These are phyloP conservation scores for Syngnathus rostellatus DNA, from an alignment of 2,797 vertebrate species.

Conservation along the genomic window DNA sequence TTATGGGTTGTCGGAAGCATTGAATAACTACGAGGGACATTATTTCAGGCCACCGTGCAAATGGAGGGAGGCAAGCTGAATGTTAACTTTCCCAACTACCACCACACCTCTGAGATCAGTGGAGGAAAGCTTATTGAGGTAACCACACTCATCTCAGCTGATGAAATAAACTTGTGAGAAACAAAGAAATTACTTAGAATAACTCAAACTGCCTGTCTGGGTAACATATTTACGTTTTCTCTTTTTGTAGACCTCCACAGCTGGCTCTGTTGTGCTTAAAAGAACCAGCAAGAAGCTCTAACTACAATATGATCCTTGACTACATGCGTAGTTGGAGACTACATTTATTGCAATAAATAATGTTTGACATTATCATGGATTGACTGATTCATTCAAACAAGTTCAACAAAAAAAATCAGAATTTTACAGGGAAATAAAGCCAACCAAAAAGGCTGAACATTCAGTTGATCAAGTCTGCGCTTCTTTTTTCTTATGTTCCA, in stretches of 20 bases:
- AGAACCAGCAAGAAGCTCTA: constrained; percentile 72
- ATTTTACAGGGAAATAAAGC: no score
- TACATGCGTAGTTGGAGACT: constrained; percentile 23
- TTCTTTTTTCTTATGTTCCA: no score
- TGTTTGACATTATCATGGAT: not conserved
- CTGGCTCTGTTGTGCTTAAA: constrained; percentile 55
- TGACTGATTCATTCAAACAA: not conserved
- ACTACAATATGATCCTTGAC: constrained; percentile 22
- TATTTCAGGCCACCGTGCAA: constrained; percentile 74
- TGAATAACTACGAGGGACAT: not conserved
- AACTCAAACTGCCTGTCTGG: no score
- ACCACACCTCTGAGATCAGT: constrained; percentile 76
- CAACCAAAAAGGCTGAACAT: no score
- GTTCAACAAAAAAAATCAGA: no score
- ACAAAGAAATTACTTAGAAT: no score
- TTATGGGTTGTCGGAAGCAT: not conserved
- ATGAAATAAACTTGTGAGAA: no score
- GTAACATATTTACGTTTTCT: not conserved
- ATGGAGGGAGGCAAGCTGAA: constrained; percentile 77
- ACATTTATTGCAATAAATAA: not conserved
- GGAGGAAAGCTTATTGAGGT: constrained; percentile 87
- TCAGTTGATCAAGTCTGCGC: no score
- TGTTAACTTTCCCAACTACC: constrained; percentile 81
- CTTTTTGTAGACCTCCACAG: constrained; percentile 58
- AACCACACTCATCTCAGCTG: constrained; percentile 11